Evolutionary conservation across 2,113 vertebrate species (phyloP), one percentile per base, ranked within the genome.

Genomic region (Riparia riparia): DNA sequence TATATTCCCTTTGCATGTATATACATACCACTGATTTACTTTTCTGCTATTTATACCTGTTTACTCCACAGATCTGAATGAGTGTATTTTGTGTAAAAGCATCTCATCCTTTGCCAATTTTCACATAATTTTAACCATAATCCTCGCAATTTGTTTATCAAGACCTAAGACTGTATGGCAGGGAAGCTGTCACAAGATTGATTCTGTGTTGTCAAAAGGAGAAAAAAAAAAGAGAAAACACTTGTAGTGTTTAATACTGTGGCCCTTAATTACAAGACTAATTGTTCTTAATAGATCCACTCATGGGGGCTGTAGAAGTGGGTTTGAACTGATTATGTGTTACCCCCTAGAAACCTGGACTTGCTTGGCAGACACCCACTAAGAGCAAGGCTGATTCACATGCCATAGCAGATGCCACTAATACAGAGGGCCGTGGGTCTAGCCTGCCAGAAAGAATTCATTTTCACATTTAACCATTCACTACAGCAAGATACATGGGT

Each of bases 401-500:
- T 69, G 45, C 86, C 60, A 74, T 64, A 96, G 69, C 90, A 92
- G 90, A 86, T 96, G 88, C 86, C 90, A 69, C 88, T 92, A 58
- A 88, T 51, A 57, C 31, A 93, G 93, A 95, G 41, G 60, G 72
- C 76, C 0, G 17, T 85, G 91, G 71, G 83, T 81, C 86, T 87
- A 91, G 71, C 47, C 83, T 92, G 81, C 71, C 85, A 92, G 87
- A 96, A 97, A 73, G 71, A 64, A 87, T 88, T 96, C 81, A 90
- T 95, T 94, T 95, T 83, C 86, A 74, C 84, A 20, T 63, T 78
- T 92, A 94, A 82, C 79, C 29, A 18, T 76, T 96, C 44, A 28
- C 69, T 90, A 85, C 92, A 88, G 72, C 91, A 96, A 94, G 94
- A 93, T 95, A 95, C 95, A 96, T 95, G 90, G 64, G 82, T 89